A percentile compares a stretch with the other conserved stretches of the same genome.
phyloP scores from a whole-genome alignment of 2,797 vertebrate genomes.

The Glyptemys insculpta region DNA sequence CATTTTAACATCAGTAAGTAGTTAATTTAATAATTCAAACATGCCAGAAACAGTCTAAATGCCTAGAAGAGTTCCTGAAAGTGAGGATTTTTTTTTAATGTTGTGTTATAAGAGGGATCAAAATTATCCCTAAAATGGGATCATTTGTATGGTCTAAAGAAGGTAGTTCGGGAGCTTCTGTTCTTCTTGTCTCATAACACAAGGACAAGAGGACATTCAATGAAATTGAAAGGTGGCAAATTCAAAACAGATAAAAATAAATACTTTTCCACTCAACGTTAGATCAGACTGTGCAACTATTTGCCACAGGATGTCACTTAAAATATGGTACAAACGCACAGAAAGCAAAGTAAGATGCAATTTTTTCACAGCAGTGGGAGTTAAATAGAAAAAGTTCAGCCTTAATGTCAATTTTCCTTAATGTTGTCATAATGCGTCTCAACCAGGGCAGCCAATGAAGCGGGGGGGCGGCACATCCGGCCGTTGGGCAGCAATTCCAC shows the following conservation, averaged over 20 bases:
- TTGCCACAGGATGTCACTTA: neutral
- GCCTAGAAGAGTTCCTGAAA: neutral
- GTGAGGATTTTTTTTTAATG: neutral
- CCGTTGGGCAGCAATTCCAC: too few relatives aligned
- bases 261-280: neutral
- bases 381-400: neutral
- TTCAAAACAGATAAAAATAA: neutral
- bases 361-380: conserved; percentile 18
- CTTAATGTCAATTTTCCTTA: conserved; percentile 13
- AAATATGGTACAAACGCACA: neutral
- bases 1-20: neutral
- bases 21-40: neutral
- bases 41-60: neutral
- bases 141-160: neutral
- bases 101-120: conserved; percentile 4
- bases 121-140: neutral
- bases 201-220: conserved; percentile 14
- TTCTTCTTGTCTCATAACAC: conserved; percentile 12
- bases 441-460: too few relatives aligned
- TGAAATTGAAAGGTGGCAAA: conserved; percentile 6
- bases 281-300: neutral
- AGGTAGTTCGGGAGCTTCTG: neutral
- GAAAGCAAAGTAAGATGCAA: neutral
- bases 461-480: too few relatives aligned
- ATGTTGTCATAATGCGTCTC: conserved; percentile 9